Evolutionary conservation across 2,113 vertebrate species (phyloP), one percentile per base, ranked within the genome.

Genomic region (Carassius auratus): DNA sequence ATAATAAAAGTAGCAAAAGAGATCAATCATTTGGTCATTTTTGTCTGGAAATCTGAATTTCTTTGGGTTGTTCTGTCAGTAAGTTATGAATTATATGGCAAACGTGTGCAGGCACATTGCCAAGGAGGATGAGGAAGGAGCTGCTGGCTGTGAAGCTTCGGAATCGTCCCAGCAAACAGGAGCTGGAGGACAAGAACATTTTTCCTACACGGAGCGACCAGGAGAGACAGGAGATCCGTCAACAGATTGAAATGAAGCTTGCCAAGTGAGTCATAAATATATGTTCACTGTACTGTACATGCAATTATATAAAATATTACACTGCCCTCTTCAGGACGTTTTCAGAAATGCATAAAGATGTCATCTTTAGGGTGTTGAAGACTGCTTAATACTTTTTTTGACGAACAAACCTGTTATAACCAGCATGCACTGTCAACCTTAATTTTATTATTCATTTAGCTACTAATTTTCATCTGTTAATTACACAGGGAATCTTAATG

Each of bases 221-320:
- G 88, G 98, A 99, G 84, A 93, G 98, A 21, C 98, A 97, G 94
- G 97, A 99, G 91, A 98, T 99, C 48, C 96, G 98, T 81, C 97
- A 98, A 93, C 98, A 99, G 93, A 99, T 99, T 10, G 98, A 99
- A 89, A 96, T 97, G 96, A 98, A 97, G 89, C 97, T 99, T 12
- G 97, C 97, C 86, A 99, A 98, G 97, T 99, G 94, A 97, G 97
- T 78, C 87, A 84, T 59, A 61, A 5, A 45, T 81, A 21, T 30
- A 17, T 61, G 9, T n/a, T 23, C 6, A 69, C 68, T 77, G 3
- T 21, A 21, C 75, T 26, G 57, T n/a, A n/a, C 23, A 42, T 14
- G 1, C 8, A 21, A 21, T 1, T 38, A 14, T 13, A 62, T 30
- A 4, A 81, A 52, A 68, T 68, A 81, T 81, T 21, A 68, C 79